A percentile compares a stretch with the other conserved stretches of the same genome.
Conservation (phyloP, 2,797 vertebrate species). For the Sorex maritimensis region DNA sequence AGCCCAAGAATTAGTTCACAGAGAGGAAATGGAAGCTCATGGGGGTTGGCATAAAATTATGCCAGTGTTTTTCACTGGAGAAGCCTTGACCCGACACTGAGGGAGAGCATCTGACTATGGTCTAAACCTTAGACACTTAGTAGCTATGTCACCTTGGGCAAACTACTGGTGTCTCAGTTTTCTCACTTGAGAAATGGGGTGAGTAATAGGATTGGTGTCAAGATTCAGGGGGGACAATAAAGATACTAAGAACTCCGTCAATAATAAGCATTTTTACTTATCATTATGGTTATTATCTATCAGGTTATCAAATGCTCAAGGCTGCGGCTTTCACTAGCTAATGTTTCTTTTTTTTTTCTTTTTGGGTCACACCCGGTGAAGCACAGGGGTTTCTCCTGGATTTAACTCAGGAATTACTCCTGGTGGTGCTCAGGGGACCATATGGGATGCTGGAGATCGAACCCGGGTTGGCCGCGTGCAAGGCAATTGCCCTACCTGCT, state of each 20-base stretch:
- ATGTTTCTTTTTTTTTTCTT: not conserved
- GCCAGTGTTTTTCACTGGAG: not conserved
- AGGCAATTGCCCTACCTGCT: no score
- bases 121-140: not conserved
- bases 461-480: no score
- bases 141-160: not conserved
- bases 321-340: not conserved
- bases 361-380: no score
- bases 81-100: not conserved
- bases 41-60: not conserved
- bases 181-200: not conserved
- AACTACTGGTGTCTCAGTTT: not conserved
- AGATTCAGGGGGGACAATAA: conserved; percentile 20
- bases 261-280: not conserved
- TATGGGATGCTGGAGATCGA: no score
- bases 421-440: no score
- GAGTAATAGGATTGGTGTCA: not conserved
- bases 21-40: no score
- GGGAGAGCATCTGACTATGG: not conserved
- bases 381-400: no score
- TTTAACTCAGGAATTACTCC: no score
- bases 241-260: not conserved
- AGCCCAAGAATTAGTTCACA: no score
- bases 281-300: not conserved
- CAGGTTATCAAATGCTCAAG: not conserved